Evolutionary conservation across 2,888 invertebrate genomes (phyloP), one percentile per base, ranked within the genome.

Genomic region (Sipha maydis): DNA sequence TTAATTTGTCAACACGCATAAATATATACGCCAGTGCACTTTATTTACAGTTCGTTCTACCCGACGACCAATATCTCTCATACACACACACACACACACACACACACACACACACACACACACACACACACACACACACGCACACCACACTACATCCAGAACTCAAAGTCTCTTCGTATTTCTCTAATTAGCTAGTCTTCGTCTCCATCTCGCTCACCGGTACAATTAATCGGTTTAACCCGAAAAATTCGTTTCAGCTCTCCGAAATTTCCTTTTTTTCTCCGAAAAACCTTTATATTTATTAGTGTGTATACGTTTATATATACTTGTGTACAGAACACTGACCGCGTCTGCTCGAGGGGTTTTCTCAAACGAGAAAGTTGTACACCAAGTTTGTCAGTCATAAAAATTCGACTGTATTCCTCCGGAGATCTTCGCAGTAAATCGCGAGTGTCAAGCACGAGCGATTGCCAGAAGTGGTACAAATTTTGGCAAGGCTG

Each of bases 1-100:
- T 76, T 76, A 76, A 85, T 85, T 77, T 85, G 76, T 67, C 84
- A 61, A 76, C 84, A 38, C 28, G 38, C 38, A 7, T 21, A 48
- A 56, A n/a, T 67, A 28, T 28, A 31, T 71, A 71, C 56, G 38
- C 71, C 34, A 28, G 56, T 75, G 75, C 83, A 28, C 83, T 56
- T 75, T 75, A 61, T 83, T 21, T 83, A 31, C 48, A 61, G 61
- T 48, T 28, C 31, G 61, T 48, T 73, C 21, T 25, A 48, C 41
- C 56, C 11, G 41, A 9, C 48, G 1, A 41, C 28, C n/a, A n/a
- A n/a, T n/a, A n/a, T n/a, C n/a, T n/a, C n/a, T n/a, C n/a, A n/a
- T n/a, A 34, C 34, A 34, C 34, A 34, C 2, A 34, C 34, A 34
- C 34, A 34, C 34, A 34, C 34, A 34, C 4, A 34, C 34, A 34